Evolutionary conservation across 2,113 vertebrate genomes (phyloP).

Genomic region (Anseranas semipalmata): DNA sequence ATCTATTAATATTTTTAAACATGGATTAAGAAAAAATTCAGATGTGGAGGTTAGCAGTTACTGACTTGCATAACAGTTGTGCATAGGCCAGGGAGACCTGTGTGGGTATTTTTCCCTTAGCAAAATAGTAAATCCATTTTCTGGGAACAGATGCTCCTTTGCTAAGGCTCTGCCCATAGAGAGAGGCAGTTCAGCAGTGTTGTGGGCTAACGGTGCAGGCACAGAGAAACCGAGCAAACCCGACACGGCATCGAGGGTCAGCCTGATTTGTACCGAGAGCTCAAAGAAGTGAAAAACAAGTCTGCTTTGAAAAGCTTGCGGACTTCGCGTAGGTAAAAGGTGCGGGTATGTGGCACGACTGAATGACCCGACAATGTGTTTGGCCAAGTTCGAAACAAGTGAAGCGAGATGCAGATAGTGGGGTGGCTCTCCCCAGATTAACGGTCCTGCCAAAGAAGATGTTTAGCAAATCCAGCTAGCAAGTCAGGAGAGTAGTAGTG

Average conservation of each 20-base stretch:
- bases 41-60: background rate
- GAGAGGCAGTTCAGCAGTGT: background rate
- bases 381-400: background rate
- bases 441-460: background rate
- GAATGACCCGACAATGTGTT: background rate
- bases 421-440: background rate
- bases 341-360: background rate
- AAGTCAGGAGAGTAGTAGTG: background rate
- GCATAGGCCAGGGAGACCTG: background rate
- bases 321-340: background rate
- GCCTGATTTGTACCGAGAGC: background rate
- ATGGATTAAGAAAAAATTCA: background rate
- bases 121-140: background rate
- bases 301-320: background rate
- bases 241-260: background rate
- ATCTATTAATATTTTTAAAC: background rate
- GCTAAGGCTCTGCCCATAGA: background rate
- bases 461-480: background rate
- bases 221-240: background rate
- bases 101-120: background rate
- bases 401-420: background rate
- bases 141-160: background rate
- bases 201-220: background rate
- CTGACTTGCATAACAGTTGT: background rate
- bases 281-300: background rate